These are phyloP conservation scores for Bombyx huttoni DNA, from an alignment of 2,888 invertebrate species.

Conservation along the genomic window DNA sequence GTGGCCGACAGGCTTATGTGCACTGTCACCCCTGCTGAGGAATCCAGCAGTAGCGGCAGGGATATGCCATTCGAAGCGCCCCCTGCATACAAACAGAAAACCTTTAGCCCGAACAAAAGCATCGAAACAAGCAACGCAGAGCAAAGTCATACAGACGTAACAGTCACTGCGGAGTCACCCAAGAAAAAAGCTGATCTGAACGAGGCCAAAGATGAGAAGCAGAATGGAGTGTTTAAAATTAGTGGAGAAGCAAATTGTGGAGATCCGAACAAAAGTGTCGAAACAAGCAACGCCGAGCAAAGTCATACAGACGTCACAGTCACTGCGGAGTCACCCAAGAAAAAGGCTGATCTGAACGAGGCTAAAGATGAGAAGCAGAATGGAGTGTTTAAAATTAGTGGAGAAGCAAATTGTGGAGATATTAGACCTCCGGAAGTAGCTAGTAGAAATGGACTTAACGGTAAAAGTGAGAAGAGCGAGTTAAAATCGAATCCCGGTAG, in stretches of 20 bases:
- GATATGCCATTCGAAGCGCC: slow-evolving; percentile 61
- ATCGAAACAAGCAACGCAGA: slow-evolving; percentile 50
- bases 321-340: slow-evolving; percentile 55
- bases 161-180: slow-evolving; percentile 56
- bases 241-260: slow-evolving; percentile 60
- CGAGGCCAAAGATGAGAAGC: slow-evolving; percentile 44
- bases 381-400: slow-evolving; percentile 61
- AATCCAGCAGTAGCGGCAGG: slow-evolving; percentile 63
- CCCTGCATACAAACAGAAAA: slow-evolving; percentile 53
- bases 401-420: slow-evolving; percentile 58
- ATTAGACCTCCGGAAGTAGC: slow-evolving; percentile 52
- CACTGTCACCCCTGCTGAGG: slow-evolving; percentile 62
- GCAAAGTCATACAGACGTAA: slow-evolving; percentile 54
- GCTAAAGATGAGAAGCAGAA: slow-evolving; percentile 48
- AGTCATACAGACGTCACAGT: slow-evolving; percentile 57
- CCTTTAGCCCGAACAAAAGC: slow-evolving; percentile 64
- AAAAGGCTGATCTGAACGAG: slow-evolving; percentile 33
- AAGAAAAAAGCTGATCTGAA: slow-evolving; percentile 36
- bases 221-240: slow-evolving; percentile 60
- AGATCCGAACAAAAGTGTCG: too few relatives aligned
- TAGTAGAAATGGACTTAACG: slow-evolving; percentile 39
- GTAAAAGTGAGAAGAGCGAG: slow-evolving; percentile 53
- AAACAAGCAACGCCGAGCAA: slow-evolving; percentile 49
- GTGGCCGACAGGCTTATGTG: slow-evolving; percentile 68
- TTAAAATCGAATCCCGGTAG: slow-evolving; percentile 46